A percentile compares a stretch with the other conserved stretches of the same genome.
These are phyloP conservation scores for Phylloscopus collybita DNA, from an alignment of 2,797 vertebrate species.

Conservation along the genomic window DNA sequence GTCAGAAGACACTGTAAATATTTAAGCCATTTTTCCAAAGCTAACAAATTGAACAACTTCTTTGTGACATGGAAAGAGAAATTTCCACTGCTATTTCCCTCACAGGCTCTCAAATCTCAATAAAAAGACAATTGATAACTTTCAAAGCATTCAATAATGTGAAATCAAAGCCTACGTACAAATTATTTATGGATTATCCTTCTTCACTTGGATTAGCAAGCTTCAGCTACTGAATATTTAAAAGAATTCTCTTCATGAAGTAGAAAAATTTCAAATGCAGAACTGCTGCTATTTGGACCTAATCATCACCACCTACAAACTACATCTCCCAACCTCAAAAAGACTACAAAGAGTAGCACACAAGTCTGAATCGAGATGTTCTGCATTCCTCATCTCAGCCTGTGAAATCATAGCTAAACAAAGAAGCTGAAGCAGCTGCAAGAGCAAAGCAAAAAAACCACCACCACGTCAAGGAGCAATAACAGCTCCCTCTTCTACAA, in stretches of 20 bases:
- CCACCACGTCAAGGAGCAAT: not conserved
- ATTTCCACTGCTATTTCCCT: not conserved
- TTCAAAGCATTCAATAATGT: not conserved
- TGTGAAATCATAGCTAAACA: not conserved
- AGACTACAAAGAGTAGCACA: not conserved
- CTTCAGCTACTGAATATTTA: not conserved
- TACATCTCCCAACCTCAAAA: not conserved
- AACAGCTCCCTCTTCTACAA: not conserved
- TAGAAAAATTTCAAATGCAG: not conserved
- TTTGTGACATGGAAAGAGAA: not conserved
- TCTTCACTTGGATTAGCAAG: not conserved
- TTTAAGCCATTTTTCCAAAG: slow-evolving; percentile 18
- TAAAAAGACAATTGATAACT: not conserved
- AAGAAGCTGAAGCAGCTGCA: slow-evolving; percentile 23
- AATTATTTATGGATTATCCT: not conserved
- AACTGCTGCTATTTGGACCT: not conserved
- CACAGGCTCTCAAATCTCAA: not conserved
- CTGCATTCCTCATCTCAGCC: not conserved
- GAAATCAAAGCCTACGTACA: not conserved
- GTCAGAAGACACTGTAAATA: slow-evolving; percentile 28
- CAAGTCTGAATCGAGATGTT: not conserved
- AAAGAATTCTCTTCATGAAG: not conserved
- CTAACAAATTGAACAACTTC: not conserved
- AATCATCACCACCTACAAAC: not conserved
- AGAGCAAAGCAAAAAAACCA: not conserved